These are phyloP conservation scores for Sipha flava DNA, from an alignment of 1,140 invertebrate genomes.

Conservation along the genomic window DNA sequence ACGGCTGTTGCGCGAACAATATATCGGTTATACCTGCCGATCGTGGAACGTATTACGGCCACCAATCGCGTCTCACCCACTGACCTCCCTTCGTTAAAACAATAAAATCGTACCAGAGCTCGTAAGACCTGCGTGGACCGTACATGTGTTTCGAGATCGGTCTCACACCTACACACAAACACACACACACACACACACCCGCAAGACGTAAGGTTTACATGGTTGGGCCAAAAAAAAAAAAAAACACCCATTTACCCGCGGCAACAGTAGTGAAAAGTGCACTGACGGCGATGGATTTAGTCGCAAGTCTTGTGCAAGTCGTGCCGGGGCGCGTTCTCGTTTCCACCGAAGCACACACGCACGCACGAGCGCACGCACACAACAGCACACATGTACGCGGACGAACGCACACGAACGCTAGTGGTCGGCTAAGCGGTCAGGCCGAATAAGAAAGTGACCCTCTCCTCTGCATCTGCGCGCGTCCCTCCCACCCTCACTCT, in stretches of 20 bases:
- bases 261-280: background rate
- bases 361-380: background rate
- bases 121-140: no score
- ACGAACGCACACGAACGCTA: background rate
- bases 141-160: no score
- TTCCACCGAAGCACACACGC: background rate
- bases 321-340: conserved; percentile 5
- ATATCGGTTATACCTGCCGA: no score
- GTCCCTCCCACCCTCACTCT: background rate
- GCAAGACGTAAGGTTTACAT: no score
- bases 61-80: no score
- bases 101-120: background rate
- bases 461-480: background rate
- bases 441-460: conserved; percentile 27
- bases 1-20: background rate
- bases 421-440: background rate
- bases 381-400: no score
- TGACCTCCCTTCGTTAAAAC: background rate
- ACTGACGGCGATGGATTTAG: conserved; percentile 7
- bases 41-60: background rate
- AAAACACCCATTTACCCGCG: no score
- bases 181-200: no score
- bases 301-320: conserved; percentile 2
- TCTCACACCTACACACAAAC: no score
- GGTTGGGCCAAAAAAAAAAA: no score